Percentiles rank a stretch among this genome's conserved stretches.
Conservation (phyloP, 2,797 vertebrate species). For the Sylvilagus floridanus region DNA sequence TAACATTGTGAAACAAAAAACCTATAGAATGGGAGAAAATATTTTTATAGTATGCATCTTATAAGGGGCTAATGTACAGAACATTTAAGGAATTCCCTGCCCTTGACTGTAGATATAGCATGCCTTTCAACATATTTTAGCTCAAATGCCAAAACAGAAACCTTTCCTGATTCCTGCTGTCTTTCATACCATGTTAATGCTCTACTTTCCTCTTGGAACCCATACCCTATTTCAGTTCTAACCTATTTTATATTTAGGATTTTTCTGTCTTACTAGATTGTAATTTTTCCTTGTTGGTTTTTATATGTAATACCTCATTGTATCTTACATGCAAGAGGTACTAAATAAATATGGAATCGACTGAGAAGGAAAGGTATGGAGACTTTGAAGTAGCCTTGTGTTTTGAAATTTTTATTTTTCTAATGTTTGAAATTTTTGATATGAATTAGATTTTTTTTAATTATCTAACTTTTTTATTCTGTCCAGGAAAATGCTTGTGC, state of each 20-base stretch:
- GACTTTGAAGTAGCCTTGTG: background rate
- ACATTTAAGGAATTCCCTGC: background rate
- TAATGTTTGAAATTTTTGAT: slow-evolving; percentile 3
- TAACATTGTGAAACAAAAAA: too few relatives aligned
- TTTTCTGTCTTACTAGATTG: background rate
- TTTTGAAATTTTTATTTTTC: slow-evolving; percentile 61
- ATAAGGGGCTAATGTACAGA: background rate
- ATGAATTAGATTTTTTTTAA: slow-evolving; percentile 32
- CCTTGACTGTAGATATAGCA: background rate
- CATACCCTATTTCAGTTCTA: background rate
- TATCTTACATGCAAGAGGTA: background rate
- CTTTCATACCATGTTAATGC: background rate
- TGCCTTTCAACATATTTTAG: background rate
- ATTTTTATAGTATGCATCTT: background rate
- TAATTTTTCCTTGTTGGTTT: background rate
- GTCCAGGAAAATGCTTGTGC: slow-evolving; percentile 96
- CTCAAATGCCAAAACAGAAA: background rate
- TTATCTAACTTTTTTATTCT: slow-evolving; percentile 54
- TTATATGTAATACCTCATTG: background rate
- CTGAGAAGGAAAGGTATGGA: background rate
- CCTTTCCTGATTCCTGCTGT: background rate
- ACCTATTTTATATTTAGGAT: background rate
- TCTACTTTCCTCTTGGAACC: background rate
- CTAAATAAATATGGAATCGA: background rate
- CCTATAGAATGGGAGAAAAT: background rate